phyloP scores from a whole-genome alignment of 2,113 vertebrate genomes.

The Danionella cerebrum region DNA sequence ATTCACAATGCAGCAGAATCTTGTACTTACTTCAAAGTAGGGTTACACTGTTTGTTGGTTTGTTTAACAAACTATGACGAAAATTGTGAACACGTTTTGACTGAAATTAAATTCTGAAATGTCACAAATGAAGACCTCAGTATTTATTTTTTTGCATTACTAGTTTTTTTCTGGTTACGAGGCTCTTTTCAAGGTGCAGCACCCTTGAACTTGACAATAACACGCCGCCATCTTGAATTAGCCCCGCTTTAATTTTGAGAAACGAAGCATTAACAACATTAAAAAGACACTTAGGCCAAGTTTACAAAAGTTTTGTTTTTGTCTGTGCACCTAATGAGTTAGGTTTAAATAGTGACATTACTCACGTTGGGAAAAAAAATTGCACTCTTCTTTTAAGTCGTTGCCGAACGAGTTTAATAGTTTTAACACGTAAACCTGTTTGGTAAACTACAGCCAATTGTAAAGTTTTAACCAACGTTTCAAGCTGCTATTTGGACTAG shows the following conservation, averaged over 20 bases:
- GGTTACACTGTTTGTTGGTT: slow-evolving; percentile 67
- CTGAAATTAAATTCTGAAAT: slow-evolving; percentile 70
- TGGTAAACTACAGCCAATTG: too few species aligned
- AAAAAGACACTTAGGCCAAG: neutral
- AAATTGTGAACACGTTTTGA: slow-evolving; percentile 71
- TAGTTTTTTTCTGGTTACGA: slow-evolving; percentile 29
- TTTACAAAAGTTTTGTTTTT: neutral
- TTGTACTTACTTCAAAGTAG: slow-evolving; percentile 58
- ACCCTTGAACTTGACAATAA: slow-evolving; percentile 71
- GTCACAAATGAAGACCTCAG: slow-evolving; percentile 50
- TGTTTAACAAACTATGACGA: slow-evolving; percentile 68
- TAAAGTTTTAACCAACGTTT: too few species aligned
- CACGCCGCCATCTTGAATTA: slow-evolving; percentile 67
- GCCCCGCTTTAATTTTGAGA: slow-evolving; percentile 40
- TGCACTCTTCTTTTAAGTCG: too few species aligned
- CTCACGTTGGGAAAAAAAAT: too few species aligned
- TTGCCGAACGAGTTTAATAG: too few species aligned
- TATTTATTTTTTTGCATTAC: slow-evolving; percentile 47
- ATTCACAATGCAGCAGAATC: slow-evolving; percentile 54
- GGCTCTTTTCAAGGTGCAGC: slow-evolving; percentile 40
- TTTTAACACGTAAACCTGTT: too few species aligned
- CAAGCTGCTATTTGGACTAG: too few species aligned
- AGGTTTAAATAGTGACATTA: too few species aligned
- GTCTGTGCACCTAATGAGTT: too few species aligned
- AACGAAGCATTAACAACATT: too few species aligned